These are phyloP conservation scores for Cotesia chilonis DNA, from an alignment of 1,140 invertebrate genomes.

Conservation along the genomic window DNA sequence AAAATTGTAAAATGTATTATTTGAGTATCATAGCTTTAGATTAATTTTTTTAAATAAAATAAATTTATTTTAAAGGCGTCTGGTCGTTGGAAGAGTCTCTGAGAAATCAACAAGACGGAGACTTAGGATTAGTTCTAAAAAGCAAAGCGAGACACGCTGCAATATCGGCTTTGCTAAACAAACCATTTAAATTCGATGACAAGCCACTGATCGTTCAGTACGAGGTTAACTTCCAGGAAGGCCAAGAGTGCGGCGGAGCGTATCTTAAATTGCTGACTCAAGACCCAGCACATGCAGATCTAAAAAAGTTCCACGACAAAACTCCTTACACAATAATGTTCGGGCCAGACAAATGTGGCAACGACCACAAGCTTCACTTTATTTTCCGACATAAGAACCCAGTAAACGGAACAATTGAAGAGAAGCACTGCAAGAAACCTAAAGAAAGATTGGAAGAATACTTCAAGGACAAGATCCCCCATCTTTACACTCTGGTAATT, in stretches of 20 bases:
- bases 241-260: conserved; percentile 98
- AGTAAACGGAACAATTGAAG: conserved; percentile 85
- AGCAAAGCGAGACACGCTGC: conserved; percentile 97
- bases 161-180: conserved; percentile 82
- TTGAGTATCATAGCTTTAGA: not conserved
- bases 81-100: conserved; percentile 83
- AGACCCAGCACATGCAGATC: conserved; percentile 73
- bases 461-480: conserved; percentile 95
- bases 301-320: conserved; percentile 92
- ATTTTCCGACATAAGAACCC: conserved; percentile 98
- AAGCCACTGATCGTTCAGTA: conserved; percentile 95
- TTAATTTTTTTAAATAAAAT: not conserved
- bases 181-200: conserved; percentile 85
- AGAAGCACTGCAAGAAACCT: conserved; percentile 92
- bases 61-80: conserved; percentile 62
- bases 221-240: conserved; percentile 88
- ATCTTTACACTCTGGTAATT: conserved; percentile 91
- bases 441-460: conserved; percentile 85
- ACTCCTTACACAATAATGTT: conserved; percentile 99
- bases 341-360: conserved; percentile 98
- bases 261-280: conserved; percentile 92
- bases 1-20: not conserved
- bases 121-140: conserved; percentile 90
- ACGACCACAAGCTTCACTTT: conserved; percentile 95
- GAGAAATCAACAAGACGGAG: conserved; percentile 80